These are phyloP conservation scores for Yponomeuta cagnagella DNA, from an alignment of 2,888 invertebrate species.

Conservation along the genomic window DNA sequence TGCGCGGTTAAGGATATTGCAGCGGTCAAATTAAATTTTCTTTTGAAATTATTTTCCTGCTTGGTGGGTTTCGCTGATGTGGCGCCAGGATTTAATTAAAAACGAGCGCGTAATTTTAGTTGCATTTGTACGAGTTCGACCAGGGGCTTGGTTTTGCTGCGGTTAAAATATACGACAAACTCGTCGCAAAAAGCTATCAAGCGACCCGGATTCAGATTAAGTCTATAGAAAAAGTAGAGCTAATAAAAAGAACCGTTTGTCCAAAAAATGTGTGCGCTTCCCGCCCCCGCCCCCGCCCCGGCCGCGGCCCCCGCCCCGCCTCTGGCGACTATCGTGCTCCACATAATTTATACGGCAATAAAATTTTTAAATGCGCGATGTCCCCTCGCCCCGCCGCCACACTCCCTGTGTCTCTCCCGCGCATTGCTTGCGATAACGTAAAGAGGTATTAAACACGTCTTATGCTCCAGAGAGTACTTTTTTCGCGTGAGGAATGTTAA, in stretches of 20 bases:
- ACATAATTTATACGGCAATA: constrained; percentile 18
- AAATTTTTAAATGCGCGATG: constrained; percentile 17
- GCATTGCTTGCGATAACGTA: not conserved
- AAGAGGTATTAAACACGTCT: constrained; percentile 1
- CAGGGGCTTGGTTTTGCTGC: not conserved
- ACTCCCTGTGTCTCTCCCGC: not conserved
- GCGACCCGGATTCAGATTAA: not conserved
- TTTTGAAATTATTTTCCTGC: constrained; percentile 5
- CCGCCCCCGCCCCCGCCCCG: not conserved
- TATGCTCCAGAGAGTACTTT: not conserved
- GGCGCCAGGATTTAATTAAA: not conserved
- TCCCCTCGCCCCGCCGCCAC: not conserved
- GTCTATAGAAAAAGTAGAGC: not conserved
- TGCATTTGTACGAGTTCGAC: not conserved
- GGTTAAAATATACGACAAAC: not conserved
- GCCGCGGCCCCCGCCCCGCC: not conserved
- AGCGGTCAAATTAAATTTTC: constrained; percentile 4
- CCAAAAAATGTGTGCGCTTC: not conserved
- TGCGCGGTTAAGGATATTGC: constrained; percentile 5
- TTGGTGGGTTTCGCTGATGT: not conserved
- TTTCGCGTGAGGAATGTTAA: constrained; percentile 1
- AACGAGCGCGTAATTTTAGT: not conserved
- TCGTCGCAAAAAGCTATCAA: not conserved
- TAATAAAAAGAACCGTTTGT: constrained; percentile 10
- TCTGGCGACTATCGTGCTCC: constrained; percentile 12